Evolutionary conservation across 2,113 vertebrate species (phyloP).

Genomic region (Cardinalis cardinalis): DNA sequence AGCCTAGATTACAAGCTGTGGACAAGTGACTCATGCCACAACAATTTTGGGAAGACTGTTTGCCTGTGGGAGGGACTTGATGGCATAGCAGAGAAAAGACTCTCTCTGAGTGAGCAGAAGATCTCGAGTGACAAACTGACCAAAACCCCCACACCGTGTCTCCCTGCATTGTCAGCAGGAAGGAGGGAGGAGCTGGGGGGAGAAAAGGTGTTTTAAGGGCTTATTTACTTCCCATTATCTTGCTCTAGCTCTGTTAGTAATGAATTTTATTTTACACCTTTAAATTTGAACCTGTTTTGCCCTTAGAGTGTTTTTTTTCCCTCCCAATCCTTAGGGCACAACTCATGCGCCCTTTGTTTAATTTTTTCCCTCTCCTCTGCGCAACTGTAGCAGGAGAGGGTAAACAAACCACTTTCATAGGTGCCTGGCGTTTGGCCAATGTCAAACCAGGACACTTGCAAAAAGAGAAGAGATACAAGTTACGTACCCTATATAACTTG

Average conservation of each 20-base stretch:
- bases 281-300: background rate
- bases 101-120: fast-evolving
- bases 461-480: background rate
- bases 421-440: background rate
- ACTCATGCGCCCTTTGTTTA: no score
- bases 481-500: background rate
- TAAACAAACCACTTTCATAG: background rate
- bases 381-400: background rate
- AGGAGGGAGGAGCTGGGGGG: background rate
- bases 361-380: background rate
- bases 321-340: background rate
- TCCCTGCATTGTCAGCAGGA: background rate
- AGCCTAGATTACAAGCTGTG: background rate
- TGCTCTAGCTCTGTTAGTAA: background rate
- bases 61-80: background rate
- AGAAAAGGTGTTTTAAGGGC: background rate
- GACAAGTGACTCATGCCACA: background rate
- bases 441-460: background rate
- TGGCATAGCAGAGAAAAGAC: background rate
- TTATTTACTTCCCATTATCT: background rate
- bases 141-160: background rate
- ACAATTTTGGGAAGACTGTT: background rate
- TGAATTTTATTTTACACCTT: background rate
- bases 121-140: fast-evolving
- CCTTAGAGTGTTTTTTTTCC: background rate